These are phyloP conservation scores for Sula dactylatra DNA, from an alignment of 2,113 vertebrate genomes.

Conservation along the genomic window DNA sequence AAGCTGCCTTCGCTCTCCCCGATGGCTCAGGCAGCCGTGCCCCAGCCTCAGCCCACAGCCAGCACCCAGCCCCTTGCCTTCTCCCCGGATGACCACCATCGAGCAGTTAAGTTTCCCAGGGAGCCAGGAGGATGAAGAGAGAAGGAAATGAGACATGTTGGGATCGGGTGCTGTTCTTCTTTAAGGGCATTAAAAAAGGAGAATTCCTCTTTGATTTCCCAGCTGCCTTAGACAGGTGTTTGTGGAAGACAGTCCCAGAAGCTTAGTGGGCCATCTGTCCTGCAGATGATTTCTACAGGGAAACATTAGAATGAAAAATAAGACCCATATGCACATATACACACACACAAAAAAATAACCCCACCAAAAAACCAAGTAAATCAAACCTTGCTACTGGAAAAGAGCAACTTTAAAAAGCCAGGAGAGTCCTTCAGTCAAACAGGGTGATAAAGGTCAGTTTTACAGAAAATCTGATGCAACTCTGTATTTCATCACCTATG, in stretches of 20 bases:
- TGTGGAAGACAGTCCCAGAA: constrained; percentile 3
- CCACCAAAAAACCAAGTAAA: not conserved
- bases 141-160: not conserved
- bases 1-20: not conserved
- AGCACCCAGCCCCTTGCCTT: not conserved
- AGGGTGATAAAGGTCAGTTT: not conserved
- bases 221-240: constrained; percentile 41
- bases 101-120: not conserved
- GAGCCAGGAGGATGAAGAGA: not conserved
- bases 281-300: constrained; percentile 8
- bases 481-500: not conserved
- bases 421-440: not conserved
- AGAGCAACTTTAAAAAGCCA: not conserved
- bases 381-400: not conserved
- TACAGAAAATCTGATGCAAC: not conserved
- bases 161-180: not conserved
- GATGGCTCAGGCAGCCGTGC: not conserved
- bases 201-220: not conserved
- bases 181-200: not conserved
- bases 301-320: constrained; percentile 26
- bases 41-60: not conserved
- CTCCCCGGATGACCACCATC: not conserved
- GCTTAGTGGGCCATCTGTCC: constrained; percentile 22
- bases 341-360: not conserved
- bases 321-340: not conserved